Evolutionary conservation across 2,888 invertebrate genomes (phyloP).

Genomic region (Cylloceria caligata): DNA sequence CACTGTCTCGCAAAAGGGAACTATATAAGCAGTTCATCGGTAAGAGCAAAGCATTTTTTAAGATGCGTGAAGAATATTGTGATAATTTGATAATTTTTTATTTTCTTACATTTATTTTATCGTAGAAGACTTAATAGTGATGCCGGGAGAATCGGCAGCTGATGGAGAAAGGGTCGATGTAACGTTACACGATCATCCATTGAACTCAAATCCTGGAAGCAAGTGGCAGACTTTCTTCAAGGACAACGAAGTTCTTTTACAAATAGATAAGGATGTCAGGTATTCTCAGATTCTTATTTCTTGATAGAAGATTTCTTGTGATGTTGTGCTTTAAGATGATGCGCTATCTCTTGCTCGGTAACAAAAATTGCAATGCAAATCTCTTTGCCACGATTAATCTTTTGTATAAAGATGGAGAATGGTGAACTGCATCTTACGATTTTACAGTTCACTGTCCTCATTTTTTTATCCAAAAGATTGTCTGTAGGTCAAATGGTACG

Average conservation of each 20-base stretch:
- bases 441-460: no score
- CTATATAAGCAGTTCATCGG: slow-evolving; percentile 93
- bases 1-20: slow-evolving; percentile 90
- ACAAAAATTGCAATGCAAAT: no score
- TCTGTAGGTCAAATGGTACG: no score
- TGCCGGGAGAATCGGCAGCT: slow-evolving; percentile 89
- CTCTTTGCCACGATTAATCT: no score
- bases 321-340: not conserved
- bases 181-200: slow-evolving; percentile 92
- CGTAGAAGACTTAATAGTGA: slow-evolving; percentile 94
- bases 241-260: slow-evolving; percentile 98
- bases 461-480: no score
- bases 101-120: slow-evolving; percentile 66
- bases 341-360: no score
- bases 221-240: slow-evolving; percentile 98
- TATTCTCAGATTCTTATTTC: slow-evolving; percentile 61
- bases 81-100: not conserved
- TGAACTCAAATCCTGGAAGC: slow-evolving; percentile 97
- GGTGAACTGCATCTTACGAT: no score
- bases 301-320: not conserved
- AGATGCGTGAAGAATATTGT: not conserved
- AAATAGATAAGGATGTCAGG: slow-evolving; percentile 99
- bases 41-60: slow-evolving; percentile 77
- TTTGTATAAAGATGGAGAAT: no score
- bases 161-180: slow-evolving; percentile 87